Base-by-base conservation (phyloP, 2,113 vertebrate species). In the Gracilinanus agilis region DNA sequence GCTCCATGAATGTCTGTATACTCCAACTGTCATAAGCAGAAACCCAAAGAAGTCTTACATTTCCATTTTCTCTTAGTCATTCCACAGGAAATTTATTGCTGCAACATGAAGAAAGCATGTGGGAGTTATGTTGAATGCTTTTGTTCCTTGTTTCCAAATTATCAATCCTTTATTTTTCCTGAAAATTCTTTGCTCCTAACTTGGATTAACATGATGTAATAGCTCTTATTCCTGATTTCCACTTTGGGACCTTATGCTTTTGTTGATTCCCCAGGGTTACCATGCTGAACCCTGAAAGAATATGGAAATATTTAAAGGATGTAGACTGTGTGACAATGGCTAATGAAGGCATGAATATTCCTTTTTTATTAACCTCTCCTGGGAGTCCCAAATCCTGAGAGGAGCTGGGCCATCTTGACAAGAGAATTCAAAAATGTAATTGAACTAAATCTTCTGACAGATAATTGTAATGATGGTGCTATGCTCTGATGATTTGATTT, bases 391-490 rank as follows among this genome's bases (percentile, higher is more conserved):
- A 98, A 97, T 96, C 97, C 96, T 96, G 92, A 96, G 96, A 96
- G 90, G 90, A 97, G 93, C 91, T 97, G 93, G 96, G 95, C 97
- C 95, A 98, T 97, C 96, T 96, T 98, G 97, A 98, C 94, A 98
- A 97, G 92, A 96, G 21, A 95, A 92, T 92, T 97, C 90, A 95
- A 96, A 96, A 97, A 97, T 92, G 91, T 98, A 98, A 98, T 97
- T 98, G 97, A 98, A 98, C 97, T 97, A 98, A 98, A 98, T 98
- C 95, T 98, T 98, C 96, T 97, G 96, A 98, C 96, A 98, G 96
- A 96, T 98, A 98, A 98, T 97, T 98, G 96, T 96, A 98, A 98
- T 96, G 94, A 98, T 97, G 97, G 98, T 96, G 96, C 94, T 98
- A 98, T 90, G 92, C 97, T 98, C 96, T 34, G 97, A 97, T 96